Conservation (phyloP, 2,113 vertebrate genomes). For the Natator depressus region DNA sequence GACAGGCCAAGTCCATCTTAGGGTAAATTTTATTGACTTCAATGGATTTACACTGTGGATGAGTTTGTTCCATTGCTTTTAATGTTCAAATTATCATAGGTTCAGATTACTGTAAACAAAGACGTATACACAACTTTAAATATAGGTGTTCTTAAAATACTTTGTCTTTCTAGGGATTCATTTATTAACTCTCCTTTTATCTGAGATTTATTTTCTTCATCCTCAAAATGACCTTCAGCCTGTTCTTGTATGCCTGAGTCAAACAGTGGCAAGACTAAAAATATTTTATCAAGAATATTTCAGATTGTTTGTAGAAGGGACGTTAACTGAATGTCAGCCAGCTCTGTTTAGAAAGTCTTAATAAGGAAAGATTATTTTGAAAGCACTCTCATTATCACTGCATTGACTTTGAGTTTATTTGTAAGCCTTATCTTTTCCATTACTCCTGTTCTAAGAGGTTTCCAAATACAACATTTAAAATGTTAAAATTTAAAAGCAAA, state of each 20-base stretch:
- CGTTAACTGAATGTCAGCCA: slow-evolving; percentile 66
- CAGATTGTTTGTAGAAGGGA: slow-evolving; percentile 66
- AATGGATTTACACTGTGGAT: not conserved
- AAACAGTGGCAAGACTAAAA: slow-evolving; percentile 55
- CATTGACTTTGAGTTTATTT: slow-evolving; percentile 20
- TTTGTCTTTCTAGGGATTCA: not conserved
- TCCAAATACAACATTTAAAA: not conserved
- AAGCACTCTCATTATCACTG: slow-evolving; percentile 68
- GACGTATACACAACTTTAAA: not conserved
- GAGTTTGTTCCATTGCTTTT: not conserved
- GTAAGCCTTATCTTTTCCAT: not conserved
- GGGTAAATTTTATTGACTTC: not conserved
- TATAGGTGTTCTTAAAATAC: not conserved
- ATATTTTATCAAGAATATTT: slow-evolving; percentile 78
- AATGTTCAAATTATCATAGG: not conserved
- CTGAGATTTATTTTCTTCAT: not conserved
- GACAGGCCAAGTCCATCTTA: not conserved
- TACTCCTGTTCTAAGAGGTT: not conserved
- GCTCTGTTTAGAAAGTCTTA: slow-evolving; percentile 60
- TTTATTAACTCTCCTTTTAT: not conserved
- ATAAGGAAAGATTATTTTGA: slow-evolving; percentile 74
- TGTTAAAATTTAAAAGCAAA: not conserved
- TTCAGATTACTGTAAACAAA: not conserved
- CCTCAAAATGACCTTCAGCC: slow-evolving; percentile 65
- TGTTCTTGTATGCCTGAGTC: slow-evolving; percentile 15